These are phyloP conservation scores for Aix galericulata DNA, from an alignment of 2,113 vertebrate genomes.

Conservation along the genomic window DNA sequence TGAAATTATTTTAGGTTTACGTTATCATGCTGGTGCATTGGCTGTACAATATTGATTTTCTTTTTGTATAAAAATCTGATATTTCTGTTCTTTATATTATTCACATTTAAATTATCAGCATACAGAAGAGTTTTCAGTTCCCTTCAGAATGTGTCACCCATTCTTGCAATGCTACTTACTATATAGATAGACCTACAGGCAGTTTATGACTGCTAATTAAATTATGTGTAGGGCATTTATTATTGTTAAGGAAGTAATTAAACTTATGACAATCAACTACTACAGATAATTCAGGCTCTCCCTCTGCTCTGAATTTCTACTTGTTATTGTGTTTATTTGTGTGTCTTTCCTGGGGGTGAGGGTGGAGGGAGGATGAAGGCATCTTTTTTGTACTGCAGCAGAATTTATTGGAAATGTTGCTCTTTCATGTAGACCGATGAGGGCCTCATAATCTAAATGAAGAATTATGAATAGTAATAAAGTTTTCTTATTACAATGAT, in stretches of 20 bases:
- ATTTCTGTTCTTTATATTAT: background rate
- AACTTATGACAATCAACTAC: background rate
- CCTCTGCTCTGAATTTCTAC: background rate
- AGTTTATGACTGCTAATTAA: background rate
- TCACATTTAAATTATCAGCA: background rate
- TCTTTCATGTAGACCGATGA: background rate
- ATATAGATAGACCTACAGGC: background rate
- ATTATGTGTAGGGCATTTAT: fast-evolving
- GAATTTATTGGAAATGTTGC: background rate
- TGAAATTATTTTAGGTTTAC: background rate
- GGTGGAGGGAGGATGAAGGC: background rate
- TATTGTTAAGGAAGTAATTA: background rate
- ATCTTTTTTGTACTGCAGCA: background rate
- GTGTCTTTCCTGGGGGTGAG: background rate
- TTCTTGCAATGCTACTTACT: background rate
- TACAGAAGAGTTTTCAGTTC: background rate
- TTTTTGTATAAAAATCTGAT: background rate
- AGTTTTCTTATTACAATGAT: background rate
- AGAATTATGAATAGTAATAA: background rate
- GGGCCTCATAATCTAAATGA: fast-evolving
- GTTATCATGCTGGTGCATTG: background rate
- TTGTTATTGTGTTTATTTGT: background rate
- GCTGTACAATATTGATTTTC: background rate
- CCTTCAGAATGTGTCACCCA: background rate
- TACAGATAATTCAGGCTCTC: background rate